Evolutionary conservation across 2,113 vertebrate species (phyloP).

Genomic region (Dasyornis broadbenti): DNA sequence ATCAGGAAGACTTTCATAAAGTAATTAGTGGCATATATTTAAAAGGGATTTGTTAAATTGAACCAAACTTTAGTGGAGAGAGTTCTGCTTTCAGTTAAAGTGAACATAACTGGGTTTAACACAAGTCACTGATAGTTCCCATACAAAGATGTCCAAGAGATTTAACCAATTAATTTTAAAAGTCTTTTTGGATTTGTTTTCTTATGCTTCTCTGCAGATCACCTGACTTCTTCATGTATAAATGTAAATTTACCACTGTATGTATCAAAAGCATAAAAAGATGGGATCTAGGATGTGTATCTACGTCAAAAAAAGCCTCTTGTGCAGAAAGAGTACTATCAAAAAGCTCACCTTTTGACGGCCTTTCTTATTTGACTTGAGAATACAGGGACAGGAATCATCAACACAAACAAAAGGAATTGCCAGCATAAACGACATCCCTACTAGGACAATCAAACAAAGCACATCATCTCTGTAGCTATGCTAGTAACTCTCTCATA

Average conservation of each 20-base stretch:
- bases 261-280: background rate
- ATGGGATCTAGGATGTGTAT: fast-evolving
- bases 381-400: background rate
- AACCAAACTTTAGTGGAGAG: background rate
- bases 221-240: background rate
- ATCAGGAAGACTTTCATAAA: background rate
- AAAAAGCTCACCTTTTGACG: background rate
- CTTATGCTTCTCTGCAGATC: background rate
- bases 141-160: background rate
- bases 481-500: background rate
- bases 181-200: background rate
- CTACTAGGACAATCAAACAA: background rate
- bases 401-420: background rate
- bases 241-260: background rate
- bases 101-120: background rate
- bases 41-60: background rate
- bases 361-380: background rate
- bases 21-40: background rate
- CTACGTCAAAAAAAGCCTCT: background rate
- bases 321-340: background rate
- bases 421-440: background rate
- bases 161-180: background rate
- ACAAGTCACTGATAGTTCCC: background rate
- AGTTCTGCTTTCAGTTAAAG: background rate
- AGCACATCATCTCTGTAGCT: background rate